Evolutionary conservation across 2,888 invertebrate genomes (phyloP).

Genomic region (Xylota segnis): DNA sequence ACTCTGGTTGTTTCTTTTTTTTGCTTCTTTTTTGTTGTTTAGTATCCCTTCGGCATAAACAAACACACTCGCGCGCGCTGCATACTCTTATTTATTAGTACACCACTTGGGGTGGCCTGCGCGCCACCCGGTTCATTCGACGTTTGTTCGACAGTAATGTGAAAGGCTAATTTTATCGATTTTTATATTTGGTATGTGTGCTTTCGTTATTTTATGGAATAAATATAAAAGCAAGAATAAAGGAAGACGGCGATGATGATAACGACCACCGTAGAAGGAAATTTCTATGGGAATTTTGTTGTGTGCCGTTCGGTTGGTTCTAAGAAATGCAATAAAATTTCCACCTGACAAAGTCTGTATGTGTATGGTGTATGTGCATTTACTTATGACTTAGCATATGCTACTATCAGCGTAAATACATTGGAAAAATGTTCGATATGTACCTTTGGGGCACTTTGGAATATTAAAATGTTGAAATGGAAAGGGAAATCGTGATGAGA

Average conservation of each 20-base stretch:
- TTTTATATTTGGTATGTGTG: slow-evolving; percentile 51
- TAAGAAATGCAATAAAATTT: slow-evolving; percentile 63
- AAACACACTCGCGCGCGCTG: slow-evolving; percentile 16
- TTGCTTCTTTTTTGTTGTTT: slow-evolving; percentile 1
- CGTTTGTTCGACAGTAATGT: slow-evolving; percentile 48
- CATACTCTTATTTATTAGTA: slow-evolving; percentile 27
- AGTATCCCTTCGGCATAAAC: slow-evolving; percentile 34
- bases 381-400: slow-evolving; percentile 48
- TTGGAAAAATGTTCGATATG: slow-evolving; percentile 37
- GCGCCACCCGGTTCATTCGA: slow-evolving; percentile 5
- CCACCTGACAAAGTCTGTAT: slow-evolving; percentile 37
- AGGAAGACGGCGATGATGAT: slow-evolving; percentile 46
- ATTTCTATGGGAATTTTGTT: slow-evolving; percentile 37
- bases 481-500: not conserved
- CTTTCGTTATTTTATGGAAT: slow-evolving; percentile 55
- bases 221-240: slow-evolving; percentile 53
- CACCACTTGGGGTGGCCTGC: slow-evolving; percentile 9
- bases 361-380: slow-evolving; percentile 20
- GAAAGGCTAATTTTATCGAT: slow-evolving; percentile 72
- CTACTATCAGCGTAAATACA: slow-evolving; percentile 40
- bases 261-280: slow-evolving; percentile 31
- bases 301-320: slow-evolving; percentile 21
- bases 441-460: slow-evolving; percentile 40
- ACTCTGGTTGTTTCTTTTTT: slow-evolving; percentile 8
- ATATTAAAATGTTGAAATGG: slow-evolving; percentile 42